Conservation (phyloP, 1,140 invertebrate genomes). For the Sarcophaga bullata region DNA sequence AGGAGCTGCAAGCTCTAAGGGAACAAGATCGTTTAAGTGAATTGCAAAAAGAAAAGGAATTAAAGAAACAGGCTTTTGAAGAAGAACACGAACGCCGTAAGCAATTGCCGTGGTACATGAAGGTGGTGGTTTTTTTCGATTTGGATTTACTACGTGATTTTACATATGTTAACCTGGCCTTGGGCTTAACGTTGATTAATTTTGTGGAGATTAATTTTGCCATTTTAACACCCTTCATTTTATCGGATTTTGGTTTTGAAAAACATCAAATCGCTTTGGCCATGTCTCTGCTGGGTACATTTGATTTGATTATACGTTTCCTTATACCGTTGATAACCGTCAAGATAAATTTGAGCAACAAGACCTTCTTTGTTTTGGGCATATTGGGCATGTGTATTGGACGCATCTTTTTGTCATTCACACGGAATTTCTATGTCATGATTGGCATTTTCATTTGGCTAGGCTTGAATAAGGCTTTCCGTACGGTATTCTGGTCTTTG, state of each 20-base stretch:
- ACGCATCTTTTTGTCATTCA: conserved; percentile 69
- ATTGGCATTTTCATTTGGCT: conserved; percentile 69
- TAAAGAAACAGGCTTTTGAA: conserved; percentile 43
- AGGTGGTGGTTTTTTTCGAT: conserved; percentile 73
- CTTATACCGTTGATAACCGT: conserved; percentile 73
- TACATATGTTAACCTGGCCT: conserved; percentile 74
- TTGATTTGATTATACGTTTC: conserved; percentile 72
- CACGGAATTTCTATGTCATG: conserved; percentile 64
- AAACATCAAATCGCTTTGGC: conserved; percentile 70
- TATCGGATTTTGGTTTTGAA: conserved; percentile 70
- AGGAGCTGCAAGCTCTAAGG: not conserved
- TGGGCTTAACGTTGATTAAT: conserved; percentile 75
- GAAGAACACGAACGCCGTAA: conserved; percentile 51
- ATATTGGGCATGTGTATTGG: conserved; percentile 73
- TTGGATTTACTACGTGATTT: conserved; percentile 74
- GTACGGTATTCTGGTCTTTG: conserved; percentile 74
- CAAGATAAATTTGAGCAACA: conserved; percentile 72
- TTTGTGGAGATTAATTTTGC: conserved; percentile 78
- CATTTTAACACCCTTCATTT: conserved; percentile 75
- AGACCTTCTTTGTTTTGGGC: conserved; percentile 74
- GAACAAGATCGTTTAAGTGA: conserved; percentile 10
- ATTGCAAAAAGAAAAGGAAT: not conserved
- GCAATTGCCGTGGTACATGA: conserved; percentile 66
- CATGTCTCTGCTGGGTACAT: conserved; percentile 72
- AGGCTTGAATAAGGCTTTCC: conserved; percentile 73